Evolutionary conservation across 1,140 invertebrate genomes (phyloP).

Genomic region (Drosophila pachea): DNA sequence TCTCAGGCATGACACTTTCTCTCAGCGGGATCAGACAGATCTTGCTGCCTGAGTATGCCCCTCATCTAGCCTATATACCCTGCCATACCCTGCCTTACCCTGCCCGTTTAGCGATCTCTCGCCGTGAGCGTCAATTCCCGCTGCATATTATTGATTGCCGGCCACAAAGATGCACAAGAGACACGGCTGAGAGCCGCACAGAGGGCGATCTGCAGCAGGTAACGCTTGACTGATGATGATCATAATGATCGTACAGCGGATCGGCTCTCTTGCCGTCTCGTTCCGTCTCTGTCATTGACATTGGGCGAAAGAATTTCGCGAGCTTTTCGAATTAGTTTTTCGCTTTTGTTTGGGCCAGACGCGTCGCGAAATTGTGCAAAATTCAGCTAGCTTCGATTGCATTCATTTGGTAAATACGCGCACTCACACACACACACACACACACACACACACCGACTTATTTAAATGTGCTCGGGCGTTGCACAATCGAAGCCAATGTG

Average conservation of each 20-base stretch:
- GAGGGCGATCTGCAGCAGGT: slow-evolving; percentile 5
- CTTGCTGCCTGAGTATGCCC: too few relatives aligned
- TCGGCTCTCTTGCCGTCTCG: slow-evolving; percentile 33
- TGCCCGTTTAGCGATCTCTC: slow-evolving; percentile 46
- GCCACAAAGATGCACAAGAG: slow-evolving; percentile 50
- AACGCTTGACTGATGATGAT: slow-evolving; percentile 32
- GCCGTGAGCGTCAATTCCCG: slow-evolving; percentile 46
- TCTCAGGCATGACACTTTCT: too few relatives aligned
- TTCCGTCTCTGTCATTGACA: slow-evolving; percentile 60
- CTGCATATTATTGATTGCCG: slow-evolving; percentile 68
- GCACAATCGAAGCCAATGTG: slow-evolving; percentile 8
- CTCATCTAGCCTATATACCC: too few relatives aligned
- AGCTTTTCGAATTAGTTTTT: slow-evolving; percentile 64
- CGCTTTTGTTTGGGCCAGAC: slow-evolving; percentile 53
- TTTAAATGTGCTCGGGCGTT: slow-evolving; percentile 15
- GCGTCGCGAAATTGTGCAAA: slow-evolving; percentile 50
- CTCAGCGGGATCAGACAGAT: too few relatives aligned
- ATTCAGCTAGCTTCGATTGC: slow-evolving; percentile 17
- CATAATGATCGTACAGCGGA: slow-evolving; percentile 20
- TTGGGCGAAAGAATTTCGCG: slow-evolving; percentile 59
- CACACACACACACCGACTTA: neutral
- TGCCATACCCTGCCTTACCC: neutral
- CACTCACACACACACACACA: neutral
- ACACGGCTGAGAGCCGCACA: neutral
- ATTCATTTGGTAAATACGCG: slow-evolving; percentile 52